Evolutionary conservation across 2,113 vertebrate genomes (phyloP).

Genomic region (Mesoclemmys tuberculata): DNA sequence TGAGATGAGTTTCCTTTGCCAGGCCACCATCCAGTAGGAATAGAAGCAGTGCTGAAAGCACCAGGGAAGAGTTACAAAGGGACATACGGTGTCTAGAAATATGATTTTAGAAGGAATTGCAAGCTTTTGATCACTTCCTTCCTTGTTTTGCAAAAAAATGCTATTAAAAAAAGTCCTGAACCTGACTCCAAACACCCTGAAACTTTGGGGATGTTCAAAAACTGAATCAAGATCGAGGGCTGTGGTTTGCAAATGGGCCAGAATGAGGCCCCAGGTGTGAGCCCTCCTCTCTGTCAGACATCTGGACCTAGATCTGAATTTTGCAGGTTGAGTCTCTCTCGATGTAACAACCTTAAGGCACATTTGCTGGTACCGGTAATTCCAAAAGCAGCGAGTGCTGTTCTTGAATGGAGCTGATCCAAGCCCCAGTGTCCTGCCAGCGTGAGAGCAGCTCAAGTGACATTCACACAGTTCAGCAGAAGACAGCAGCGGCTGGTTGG

Average conservation of each 20-base stretch:
- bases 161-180: background rate
- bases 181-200: background rate
- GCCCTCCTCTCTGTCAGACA: background rate
- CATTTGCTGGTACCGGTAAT: background rate
- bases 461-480: background rate
- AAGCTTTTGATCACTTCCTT: background rate
- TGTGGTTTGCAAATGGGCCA: background rate
- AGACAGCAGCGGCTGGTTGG: background rate
- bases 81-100: background rate
- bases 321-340: fast-evolving
- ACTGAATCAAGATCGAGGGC: background rate
- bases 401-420: background rate
- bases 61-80: background rate
- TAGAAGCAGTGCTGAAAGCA: background rate
- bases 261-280: background rate
- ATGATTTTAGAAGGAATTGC: background rate
- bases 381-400: background rate
- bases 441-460: background rate
- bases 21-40: slow-evolving; percentile 73
- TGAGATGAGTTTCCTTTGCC: slow-evolving; percentile 54
- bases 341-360: background rate
- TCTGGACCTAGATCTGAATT: background rate
- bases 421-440: background rate
- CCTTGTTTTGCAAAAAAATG: background rate
- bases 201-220: background rate